Base-by-base conservation (phyloP, 2,113 vertebrate species). In the Herpailurus yagouaroundi region DNA sequence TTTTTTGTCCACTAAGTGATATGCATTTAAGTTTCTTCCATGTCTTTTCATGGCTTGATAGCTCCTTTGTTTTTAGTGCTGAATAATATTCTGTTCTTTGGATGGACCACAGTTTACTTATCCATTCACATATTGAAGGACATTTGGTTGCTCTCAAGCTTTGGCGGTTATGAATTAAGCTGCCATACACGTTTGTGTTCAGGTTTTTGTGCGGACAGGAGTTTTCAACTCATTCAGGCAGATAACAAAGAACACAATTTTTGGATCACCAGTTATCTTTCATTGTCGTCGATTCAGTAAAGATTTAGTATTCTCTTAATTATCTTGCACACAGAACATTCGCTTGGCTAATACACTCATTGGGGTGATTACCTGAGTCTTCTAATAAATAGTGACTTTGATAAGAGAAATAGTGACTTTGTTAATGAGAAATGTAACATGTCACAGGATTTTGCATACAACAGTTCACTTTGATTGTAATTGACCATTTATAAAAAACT, bases 401-500 rank as follows among this genome's bases (percentile, higher is more conserved):
- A 36, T 36, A 36, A 36, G 36, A 36, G 36, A 36, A 36, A 36
- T 2, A 36, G 36, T 36, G 36, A 36, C 36, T 36, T 36, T 36
- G 36, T 2, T 36, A 68, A 63, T 93, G 45, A 33, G 13, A 4
- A 68, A 7, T 33, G 0, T 41, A 68, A 19, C 16, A 23, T 71
- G 9, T 91, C 77, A 91, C 5, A 91, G 27, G 50, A 68, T 69
- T 69, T 31, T 86, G 2, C 6, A 88, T 36, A 19, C 81, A 80
- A 33, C 21, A 60, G 71, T 71, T 87, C 81, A 81, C 8, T 89
- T 68, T 89, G 66, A 52, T 82, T 89, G 45, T 94, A 85, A 94
- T 89, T 91, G 93, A 68, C 13, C 7, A 73, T 92, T 81, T 38
- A 13, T 14, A 95, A 81, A 81, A 91, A 74, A 21, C 4, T 85